These are phyloP conservation scores for Merluccius polli DNA, from an alignment of 2,797 vertebrate genomes.

Conservation along the genomic window DNA sequence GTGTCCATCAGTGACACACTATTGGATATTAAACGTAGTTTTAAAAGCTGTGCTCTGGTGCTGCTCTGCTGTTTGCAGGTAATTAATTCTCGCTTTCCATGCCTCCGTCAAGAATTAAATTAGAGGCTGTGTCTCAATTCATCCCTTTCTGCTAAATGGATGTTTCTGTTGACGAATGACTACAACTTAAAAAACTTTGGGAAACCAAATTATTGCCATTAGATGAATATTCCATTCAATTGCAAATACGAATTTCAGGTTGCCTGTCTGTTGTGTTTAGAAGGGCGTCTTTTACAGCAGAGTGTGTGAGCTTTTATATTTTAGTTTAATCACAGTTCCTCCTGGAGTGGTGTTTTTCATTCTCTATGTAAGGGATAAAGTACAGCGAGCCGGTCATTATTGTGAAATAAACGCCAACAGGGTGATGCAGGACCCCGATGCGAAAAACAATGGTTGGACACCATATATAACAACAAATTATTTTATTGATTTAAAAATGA, in stretches of 20 bases:
- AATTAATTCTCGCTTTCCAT: conserved; percentile 50
- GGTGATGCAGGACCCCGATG: too few species aligned
- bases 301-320: not conserved
- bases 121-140: conserved; percentile 35
- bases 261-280: not conserved
- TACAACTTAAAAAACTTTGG: too few species aligned
- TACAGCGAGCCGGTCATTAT: too few species aligned
- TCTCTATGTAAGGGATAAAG: too few species aligned
- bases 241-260: too few species aligned
- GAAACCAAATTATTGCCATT: too few species aligned
- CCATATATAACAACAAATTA: too few species aligned
- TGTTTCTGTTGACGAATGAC: conserved; percentile 23
- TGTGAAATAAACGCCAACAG: too few species aligned
- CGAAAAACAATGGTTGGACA: too few species aligned
- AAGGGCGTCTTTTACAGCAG: not conserved
- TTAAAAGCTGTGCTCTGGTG: conserved; percentile 36
- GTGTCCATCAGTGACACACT: conserved; percentile 23
- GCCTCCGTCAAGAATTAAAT: conserved; percentile 43
- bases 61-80: conserved; percentile 29
- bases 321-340: not conserved
- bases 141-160: conserved; percentile 28
- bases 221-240: too few species aligned
- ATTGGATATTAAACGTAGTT: conserved; percentile 55
- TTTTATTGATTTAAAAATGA: too few species aligned
- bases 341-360: not conserved